These are phyloP conservation scores for Sander lucioperca DNA, from an alignment of 2,113 vertebrate genomes.

Conservation along the genomic window DNA sequence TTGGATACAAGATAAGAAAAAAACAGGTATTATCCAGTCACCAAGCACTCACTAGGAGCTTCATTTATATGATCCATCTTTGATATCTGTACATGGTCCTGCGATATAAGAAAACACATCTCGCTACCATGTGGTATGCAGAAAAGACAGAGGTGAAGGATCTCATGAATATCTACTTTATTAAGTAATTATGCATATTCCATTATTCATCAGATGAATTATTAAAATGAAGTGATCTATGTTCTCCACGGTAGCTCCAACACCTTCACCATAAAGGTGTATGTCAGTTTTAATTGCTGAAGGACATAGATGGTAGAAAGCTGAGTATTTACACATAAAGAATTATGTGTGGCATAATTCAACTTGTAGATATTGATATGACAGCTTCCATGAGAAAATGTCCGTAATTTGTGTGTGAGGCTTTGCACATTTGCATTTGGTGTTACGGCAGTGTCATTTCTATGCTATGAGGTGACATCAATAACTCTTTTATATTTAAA, in stretches of 20 bases:
- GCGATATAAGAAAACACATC: conserved; percentile 47
- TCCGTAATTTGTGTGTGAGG: background rate
- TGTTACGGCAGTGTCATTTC: background rate
- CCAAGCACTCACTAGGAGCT: conserved; percentile 6
- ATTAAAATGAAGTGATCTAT: conserved; percentile 72
- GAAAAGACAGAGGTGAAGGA: conserved; percentile 22
- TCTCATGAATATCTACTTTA: conserved; percentile 66
- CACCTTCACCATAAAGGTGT: conserved; percentile 26
- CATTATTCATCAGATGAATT: conserved; percentile 81
- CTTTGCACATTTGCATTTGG: conserved; percentile 16
- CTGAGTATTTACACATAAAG: background rate
- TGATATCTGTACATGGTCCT: conserved; percentile 27
- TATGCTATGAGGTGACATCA: conserved; percentile 3
- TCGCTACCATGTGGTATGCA: conserved; percentile 23
- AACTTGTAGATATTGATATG: background rate
- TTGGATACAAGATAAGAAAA: background rate
- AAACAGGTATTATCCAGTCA: conserved; percentile 28
- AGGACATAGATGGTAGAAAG: conserved; percentile 1
- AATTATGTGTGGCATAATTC: conserved; percentile 19
- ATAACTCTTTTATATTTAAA: conserved; percentile 13
- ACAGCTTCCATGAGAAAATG: background rate
- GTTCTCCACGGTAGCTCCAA: conserved; percentile 34
- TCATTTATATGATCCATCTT: conserved; percentile 15
- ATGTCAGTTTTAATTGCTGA: conserved; percentile 49
- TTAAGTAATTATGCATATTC: conserved; percentile 72